Conservation (phyloP, 2,888 invertebrate genomes). For the Leucoptera coffeella region DNA sequence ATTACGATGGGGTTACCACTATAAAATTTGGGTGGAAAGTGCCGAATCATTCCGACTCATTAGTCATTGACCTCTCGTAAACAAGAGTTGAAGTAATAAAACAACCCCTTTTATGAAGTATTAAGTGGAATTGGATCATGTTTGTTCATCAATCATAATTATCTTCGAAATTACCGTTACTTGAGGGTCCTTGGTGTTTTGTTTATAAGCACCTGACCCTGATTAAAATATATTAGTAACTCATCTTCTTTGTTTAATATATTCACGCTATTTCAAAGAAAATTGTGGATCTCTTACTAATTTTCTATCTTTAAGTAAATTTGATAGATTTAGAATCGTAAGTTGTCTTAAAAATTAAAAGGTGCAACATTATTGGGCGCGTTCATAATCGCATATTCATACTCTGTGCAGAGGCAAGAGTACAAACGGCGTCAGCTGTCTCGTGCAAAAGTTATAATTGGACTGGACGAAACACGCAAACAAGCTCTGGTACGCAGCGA, state of each 20-base stretch:
- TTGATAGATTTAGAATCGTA: background rate
- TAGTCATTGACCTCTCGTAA: conserved; percentile 38
- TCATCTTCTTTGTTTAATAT: no score
- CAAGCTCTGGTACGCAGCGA: conserved; percentile 1
- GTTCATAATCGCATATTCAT: no score
- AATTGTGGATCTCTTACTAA: no score
- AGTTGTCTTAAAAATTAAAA: conserved; percentile 1
- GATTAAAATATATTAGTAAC: no score
- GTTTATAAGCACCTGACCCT: no score
- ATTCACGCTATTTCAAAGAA: no score
- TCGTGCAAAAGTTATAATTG: conserved; percentile 6
- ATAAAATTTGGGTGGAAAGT: conserved; percentile 17
- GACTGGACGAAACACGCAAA: conserved; percentile 4
- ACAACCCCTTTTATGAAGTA: conserved; percentile 45
- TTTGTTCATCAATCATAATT: conserved; percentile 48
- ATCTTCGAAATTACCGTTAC: conserved; percentile 18
- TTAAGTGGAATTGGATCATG: conserved; percentile 49
- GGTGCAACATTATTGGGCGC: conserved; percentile 1
- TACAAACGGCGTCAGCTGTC: conserved; percentile 3
- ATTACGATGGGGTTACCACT: conserved; percentile 8
- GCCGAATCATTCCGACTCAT: conserved; percentile 36
- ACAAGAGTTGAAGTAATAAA: conserved; percentile 35
- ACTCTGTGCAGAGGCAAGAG: no score
- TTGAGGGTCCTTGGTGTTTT: no score
- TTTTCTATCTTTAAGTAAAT: no score